Conservation (phyloP, 2,888 invertebrate genomes). For the Cataglyphis livida region DNA sequence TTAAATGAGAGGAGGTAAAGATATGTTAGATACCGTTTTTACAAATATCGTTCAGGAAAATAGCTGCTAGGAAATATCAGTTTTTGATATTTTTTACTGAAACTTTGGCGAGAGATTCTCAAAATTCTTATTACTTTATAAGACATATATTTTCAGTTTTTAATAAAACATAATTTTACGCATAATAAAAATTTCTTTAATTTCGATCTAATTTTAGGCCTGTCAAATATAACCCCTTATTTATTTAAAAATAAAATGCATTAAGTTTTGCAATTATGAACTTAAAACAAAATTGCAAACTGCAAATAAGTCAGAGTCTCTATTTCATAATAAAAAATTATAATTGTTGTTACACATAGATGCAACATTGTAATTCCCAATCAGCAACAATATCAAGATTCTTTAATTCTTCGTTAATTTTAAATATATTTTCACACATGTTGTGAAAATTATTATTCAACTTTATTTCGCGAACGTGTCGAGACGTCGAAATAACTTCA, state of each 20-base stretch:
- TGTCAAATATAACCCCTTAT: no score
- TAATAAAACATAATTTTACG: no score
- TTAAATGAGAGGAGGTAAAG: no score
- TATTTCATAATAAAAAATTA: background rate
- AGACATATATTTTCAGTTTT: no score
- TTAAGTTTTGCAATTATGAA: background rate
- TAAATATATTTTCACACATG: background rate
- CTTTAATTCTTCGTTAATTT: background rate
- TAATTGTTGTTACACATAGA: background rate
- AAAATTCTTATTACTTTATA: no score
- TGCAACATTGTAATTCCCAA: background rate
- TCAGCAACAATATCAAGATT: background rate
- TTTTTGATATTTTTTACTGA: no score
- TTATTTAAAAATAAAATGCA: constrained; percentile 9
- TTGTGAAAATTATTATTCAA: background rate
- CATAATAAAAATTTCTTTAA: no score
- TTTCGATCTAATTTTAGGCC: no score
- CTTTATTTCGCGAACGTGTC: constrained; percentile 11
- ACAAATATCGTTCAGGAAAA: no score
- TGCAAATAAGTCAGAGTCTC: background rate
- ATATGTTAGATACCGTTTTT: no score
- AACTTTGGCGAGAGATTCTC: no score
- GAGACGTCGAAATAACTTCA: constrained; percentile 26
- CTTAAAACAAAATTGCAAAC: constrained; percentile 4
- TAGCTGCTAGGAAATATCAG: no score